Evolutionary conservation across 2,888 invertebrate species (phyloP), one percentile per base, ranked within the genome.

Genomic region (Malacosoma neustria): DNA sequence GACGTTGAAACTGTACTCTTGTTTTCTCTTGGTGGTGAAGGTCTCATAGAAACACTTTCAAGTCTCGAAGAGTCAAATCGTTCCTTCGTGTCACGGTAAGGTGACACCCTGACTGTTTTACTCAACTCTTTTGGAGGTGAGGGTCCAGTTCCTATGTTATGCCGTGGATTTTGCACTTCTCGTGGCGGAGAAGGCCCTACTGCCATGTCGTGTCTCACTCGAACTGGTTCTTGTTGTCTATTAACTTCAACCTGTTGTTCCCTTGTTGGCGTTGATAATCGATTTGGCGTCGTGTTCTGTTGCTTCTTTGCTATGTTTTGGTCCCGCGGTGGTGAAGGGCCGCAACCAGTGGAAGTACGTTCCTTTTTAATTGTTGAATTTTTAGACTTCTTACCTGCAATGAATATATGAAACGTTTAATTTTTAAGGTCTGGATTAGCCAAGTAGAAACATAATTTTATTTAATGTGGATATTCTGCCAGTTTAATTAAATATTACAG

Each of bases 251-350:
- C 62, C 33, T 59, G 58, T 33, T 59, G 58, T 32, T 76, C 77
- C 46, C 79, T 70, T 1, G 87, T 87, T 1, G 90, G 89, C 1
- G 90, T 77, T 29, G 62, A 58, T 6, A 73, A 57, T 11, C 68
- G 60, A 41, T 61, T 72, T 34, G 51, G 40, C 15, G 56, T 2
- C 9, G 9, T 22, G 22, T 22, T 22, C 22, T 22, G 22, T 22
- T 22, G 41, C 41, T 60, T 65, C 15, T 46, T 58, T n/a, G 40
- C 12, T 11, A 40, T 14, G 30, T 46, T 57, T 6, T 57, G 61
- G 43, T 89, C 89, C 42, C 80, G 71, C 1, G 89, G 89, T 4
- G 90, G 89, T 0, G 91, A 90, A 13, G 89, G 86, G 1, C 90
- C 91, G 47, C 89, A 89, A n/a, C 87, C 89, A 2, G 89, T 90